phyloP scores from a whole-genome alignment of 2,113 vertebrate species.

The Crotalus horridus region DNA sequence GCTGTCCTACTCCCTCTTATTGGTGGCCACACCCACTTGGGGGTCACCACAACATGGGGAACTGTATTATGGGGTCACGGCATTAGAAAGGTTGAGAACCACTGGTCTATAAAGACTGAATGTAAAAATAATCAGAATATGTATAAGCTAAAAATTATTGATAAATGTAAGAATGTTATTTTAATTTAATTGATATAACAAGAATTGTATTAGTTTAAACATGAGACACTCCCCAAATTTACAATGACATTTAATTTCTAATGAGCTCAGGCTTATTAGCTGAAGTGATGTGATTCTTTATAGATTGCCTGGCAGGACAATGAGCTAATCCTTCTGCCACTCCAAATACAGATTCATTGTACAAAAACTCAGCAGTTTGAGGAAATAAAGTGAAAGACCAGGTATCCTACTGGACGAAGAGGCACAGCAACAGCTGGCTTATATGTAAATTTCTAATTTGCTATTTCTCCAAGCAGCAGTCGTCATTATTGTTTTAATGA shows the following conservation, averaged over 20 bases:
- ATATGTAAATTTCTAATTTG: background rate
- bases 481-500: background rate
- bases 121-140: no score
- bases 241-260: background rate
- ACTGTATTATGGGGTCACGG: no score
- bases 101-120: no score
- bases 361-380: background rate
- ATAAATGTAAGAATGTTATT: no score
- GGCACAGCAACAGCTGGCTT: background rate
- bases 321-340: background rate
- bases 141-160: no score
- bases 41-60: no score
- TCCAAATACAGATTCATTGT: background rate
- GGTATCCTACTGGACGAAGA: fast-evolving
- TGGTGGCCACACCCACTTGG: no score
- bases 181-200: no score
- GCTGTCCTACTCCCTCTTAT: no score
- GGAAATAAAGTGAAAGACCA: background rate
- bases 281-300: background rate
- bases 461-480: background rate
- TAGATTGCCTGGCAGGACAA: background rate
- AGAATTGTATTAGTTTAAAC: no score
- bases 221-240: background rate
- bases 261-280: background rate
- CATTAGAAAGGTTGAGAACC: no score